Conservation (phyloP, 2,113 vertebrate genomes). For the Syngnathus floridae region DNA sequence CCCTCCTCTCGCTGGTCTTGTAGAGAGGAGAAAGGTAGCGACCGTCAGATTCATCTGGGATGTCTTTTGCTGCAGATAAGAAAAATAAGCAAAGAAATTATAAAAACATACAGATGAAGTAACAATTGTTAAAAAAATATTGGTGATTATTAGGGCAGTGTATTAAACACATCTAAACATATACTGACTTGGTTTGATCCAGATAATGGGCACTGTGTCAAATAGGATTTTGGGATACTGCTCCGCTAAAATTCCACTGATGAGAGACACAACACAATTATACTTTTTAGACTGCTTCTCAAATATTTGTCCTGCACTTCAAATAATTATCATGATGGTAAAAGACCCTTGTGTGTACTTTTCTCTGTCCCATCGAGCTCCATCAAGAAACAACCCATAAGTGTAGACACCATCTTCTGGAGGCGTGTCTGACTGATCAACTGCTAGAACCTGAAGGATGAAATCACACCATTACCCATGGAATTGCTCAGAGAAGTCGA, state of each 20-base stretch:
- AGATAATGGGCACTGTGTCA: slow-evolving; percentile 87
- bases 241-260: slow-evolving; percentile 82
- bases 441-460: slow-evolving; percentile 44
- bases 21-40: slow-evolving; percentile 86
- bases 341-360: slow-evolving; percentile 59
- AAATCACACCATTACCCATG: slow-evolving; percentile 1
- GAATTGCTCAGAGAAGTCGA: neutral
- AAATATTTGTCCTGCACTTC: neutral
- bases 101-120: neutral
- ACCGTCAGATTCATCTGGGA: slow-evolving; percentile 36
- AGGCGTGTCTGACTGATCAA: slow-evolving; percentile 63
- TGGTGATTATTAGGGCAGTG: neutral
- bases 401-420: slow-evolving; percentile 90
- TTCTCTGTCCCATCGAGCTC: slow-evolving; percentile 85
- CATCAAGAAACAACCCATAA: slow-evolving; percentile 85
- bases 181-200: slow-evolving; percentile 90
- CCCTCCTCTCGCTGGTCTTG: slow-evolving; percentile 92
- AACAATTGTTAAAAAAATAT: neutral
- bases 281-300: neutral
- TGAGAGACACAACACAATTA: slow-evolving; percentile 1
- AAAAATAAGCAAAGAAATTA: neutral
- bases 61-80: slow-evolving; percentile 41
- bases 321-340: neutral
- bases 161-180: neutral
- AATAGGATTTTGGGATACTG: slow-evolving; percentile 87